A percentile compares a stretch with the other conserved stretches of the same genome.
Evolutionary conservation across 2,888 invertebrate genomes (phyloP).

Genomic region (Hololepta plana): DNA sequence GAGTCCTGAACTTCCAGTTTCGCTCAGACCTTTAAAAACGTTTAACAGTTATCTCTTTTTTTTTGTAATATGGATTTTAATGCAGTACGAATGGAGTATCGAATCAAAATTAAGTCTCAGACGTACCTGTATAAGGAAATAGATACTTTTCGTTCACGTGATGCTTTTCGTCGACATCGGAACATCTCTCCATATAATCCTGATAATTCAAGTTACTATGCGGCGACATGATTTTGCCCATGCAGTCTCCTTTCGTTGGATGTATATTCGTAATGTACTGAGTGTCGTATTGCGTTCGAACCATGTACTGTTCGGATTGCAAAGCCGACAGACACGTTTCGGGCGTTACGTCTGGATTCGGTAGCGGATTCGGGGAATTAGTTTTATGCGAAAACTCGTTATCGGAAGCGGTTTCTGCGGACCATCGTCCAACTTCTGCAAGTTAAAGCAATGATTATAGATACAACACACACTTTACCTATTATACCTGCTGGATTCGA

Average conservation of each 20-base stretch:
- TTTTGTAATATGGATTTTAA: too few relatives aligned
- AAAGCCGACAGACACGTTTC: slow-evolving; percentile 37
- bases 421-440: slow-evolving; percentile 46
- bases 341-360: slow-evolving; percentile 59
- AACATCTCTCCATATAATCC: slow-evolving; percentile 46
- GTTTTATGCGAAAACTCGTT: slow-evolving; percentile 46
- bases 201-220: slow-evolving; percentile 26
- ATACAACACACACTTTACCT: background rate
- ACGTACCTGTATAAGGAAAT: slow-evolving; percentile 62
- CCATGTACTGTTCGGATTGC: slow-evolving; percentile 31
- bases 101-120: too few relatives aligned
- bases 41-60: too few relatives aligned
- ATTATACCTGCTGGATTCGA: slow-evolving; percentile 23
- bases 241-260: slow-evolving; percentile 20
- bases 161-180: slow-evolving; percentile 54
- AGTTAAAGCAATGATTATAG: slow-evolving; percentile 10
- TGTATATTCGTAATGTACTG: slow-evolving; percentile 18
- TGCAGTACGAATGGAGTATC: too few relatives aligned
- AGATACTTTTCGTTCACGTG: slow-evolving; percentile 60
- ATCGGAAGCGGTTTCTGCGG: slow-evolving; percentile 62
- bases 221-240: slow-evolving; percentile 21
- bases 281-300: slow-evolving; percentile 21
- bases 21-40: too few relatives aligned
- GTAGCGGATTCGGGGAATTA: slow-evolving; percentile 48
- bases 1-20: too few relatives aligned